phyloP scores from a whole-genome alignment of 1,140 invertebrate genomes.

The Gryllus bimaculatus region DNA sequence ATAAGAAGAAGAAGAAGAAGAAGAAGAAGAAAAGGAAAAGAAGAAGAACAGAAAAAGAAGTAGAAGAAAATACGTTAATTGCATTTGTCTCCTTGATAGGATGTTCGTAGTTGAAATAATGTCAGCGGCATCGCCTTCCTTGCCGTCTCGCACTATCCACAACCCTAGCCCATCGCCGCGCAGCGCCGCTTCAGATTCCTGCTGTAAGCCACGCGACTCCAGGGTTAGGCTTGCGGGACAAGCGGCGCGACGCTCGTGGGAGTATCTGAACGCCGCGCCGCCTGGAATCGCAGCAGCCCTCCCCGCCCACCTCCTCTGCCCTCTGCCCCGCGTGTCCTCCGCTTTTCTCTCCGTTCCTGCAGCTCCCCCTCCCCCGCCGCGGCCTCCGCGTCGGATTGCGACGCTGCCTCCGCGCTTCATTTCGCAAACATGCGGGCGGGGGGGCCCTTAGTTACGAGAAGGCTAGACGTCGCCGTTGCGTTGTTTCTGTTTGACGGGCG shows the following conservation, averaged over 20 bases:
- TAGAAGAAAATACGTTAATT: too few species aligned
- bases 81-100: too few species aligned
- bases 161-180: too few species aligned
- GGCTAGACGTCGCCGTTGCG: not conserved
- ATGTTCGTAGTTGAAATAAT: too few species aligned
- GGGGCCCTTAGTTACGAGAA: not conserved
- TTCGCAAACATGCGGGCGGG: not conserved
- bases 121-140: too few species aligned
- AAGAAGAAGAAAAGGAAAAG: too few species aligned
- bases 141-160: too few species aligned
- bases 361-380: not conserved
- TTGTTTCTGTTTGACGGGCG: not conserved
- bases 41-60: too few species aligned
- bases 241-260: not conserved
- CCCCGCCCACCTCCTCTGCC: not conserved
- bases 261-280: not conserved
- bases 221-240: too few species aligned
- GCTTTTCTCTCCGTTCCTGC: not conserved
- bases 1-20: too few species aligned
- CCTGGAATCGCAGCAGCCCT: not conserved
- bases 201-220: too few species aligned
- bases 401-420: not conserved
- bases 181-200: too few species aligned
- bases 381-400: not conserved
- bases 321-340: not conserved